Evolutionary conservation across 1,140 invertebrate species (phyloP), one percentile per base, ranked within the genome.

Genomic region (Triops longicaudatus): DNA sequence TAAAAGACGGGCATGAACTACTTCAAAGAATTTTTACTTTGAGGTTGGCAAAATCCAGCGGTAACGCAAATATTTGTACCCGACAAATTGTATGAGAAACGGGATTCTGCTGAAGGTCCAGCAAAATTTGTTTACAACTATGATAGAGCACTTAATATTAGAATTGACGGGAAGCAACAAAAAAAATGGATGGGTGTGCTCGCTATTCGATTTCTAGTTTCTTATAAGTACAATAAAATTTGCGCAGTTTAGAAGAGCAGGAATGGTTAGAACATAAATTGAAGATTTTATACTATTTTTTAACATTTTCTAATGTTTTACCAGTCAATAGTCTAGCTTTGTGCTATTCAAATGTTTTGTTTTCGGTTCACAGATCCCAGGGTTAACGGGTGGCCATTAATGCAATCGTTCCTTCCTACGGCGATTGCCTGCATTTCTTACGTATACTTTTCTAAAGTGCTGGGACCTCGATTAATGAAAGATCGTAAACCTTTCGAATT

Each of bases 331-430:
- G 2, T 37, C 7, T 37, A 37, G 2, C 2, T 37, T 37, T 37
- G 27, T 74, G 12, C 50, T 77, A 77, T 78, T 22, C 74, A 82
- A 31, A 28, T 43, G 73, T 72, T 50, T 74, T 77, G 77, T 79
- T 82, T 28, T 80, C 83, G 82, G 79, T 81, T 87, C 84, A 79
- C 86, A 95, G 95, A 97, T 90, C 91, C 92, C 27, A 88, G 96
- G 79, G 94, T 97, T 41, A 91, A 90, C 78, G 89, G 91, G 81
- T 98, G 95, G 94, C 85, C 90, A n/a, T 89, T 98, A 86, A 95
- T 97, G 91, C 90, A 90, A 75, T 92, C 93, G 78, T 95, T 95
- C n/a, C 87, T 92, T 80, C 95, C 96, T 22, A 98, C 96, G 3
- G 82, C 97, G 31, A 85, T 86, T 26, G 90, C 94, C 80, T 96